phyloP scores from a whole-genome alignment of 2,888 invertebrate genomes.

The Therioaphis trifolii region DNA sequence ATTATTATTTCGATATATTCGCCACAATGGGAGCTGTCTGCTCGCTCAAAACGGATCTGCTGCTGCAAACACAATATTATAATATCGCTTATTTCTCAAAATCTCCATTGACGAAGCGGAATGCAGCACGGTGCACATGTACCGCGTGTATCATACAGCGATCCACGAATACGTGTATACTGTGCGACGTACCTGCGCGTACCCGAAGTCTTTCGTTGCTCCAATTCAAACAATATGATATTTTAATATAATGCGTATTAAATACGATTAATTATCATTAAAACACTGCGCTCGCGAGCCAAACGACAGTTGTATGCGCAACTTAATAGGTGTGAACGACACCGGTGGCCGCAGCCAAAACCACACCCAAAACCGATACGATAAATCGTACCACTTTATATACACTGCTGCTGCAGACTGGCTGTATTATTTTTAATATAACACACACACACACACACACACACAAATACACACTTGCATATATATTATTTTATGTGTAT shows the following conservation, averaged over 20 bases:
- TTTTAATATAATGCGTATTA: background rate
- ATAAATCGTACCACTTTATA: conserved; percentile 43
- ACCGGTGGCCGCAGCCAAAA: conserved; percentile 28
- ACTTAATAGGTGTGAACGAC: conserved; percentile 45
- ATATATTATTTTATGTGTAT: too few species aligned
- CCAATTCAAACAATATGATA: conserved; percentile 20
- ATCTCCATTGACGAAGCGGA: conserved; percentile 28
- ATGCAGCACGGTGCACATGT: background rate
- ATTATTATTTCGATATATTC: conserved; percentile 21
- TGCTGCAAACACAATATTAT: background rate
- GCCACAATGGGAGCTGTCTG: conserved; percentile 38
- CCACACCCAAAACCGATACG: conserved; percentile 53
- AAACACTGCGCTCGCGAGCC: background rate
- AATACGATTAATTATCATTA: conserved; percentile 24
- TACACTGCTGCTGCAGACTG: too few species aligned
- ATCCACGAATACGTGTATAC: background rate
- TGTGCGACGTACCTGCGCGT: background rate
- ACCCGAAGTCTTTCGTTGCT: conserved; percentile 12
- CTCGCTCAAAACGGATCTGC: conserved; percentile 43
- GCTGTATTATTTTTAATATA: too few species aligned
- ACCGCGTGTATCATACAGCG: background rate
- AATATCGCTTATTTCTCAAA: conserved; percentile 9
- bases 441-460: background rate
- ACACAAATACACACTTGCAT: background rate
- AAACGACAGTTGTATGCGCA: background rate